A percentile compares a stretch with the other conserved stretches of the same genome.
Conservation (phyloP, 2,888 invertebrate species). For the Noctua comes region DNA sequence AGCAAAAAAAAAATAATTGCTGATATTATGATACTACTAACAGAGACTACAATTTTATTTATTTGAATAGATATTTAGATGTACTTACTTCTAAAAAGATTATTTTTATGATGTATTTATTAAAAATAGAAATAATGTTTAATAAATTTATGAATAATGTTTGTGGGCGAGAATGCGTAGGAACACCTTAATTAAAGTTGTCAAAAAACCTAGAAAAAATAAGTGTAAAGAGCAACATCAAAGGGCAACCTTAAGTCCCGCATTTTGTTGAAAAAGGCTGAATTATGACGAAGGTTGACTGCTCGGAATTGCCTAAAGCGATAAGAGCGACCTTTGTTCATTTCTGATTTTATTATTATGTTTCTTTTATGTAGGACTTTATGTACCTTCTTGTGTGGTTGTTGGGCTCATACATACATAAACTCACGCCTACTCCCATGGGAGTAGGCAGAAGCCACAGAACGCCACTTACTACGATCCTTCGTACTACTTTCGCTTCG, state of each 20-base stretch:
- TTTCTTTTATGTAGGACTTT: background rate
- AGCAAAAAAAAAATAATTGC: no score
- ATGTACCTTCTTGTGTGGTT: background rate
- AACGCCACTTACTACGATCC: background rate
- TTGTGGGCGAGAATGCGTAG: no score
- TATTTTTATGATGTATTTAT: no score
- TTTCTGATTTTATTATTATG: conserved; percentile 25
- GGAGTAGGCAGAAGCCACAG: background rate
- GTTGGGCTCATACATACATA: background rate
- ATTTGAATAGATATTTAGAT: no score
- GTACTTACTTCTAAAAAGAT: no score
- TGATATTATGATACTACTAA: no score
- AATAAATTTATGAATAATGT: no score
- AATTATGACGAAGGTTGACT: conserved; percentile 16
- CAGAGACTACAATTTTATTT: no score
- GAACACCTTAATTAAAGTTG: background rate
- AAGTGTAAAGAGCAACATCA: background rate
- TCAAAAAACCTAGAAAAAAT: background rate
- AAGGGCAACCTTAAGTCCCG: background rate
- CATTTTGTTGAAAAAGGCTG: conserved; percentile 7
- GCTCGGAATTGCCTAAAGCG: conserved; percentile 5
- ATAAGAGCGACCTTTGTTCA: conserved; percentile 21
- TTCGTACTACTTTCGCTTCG: no score
- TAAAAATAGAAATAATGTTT: no score
- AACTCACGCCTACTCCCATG: background rate